Percentiles rank a stretch among this genome's conserved stretches.
Evolutionary conservation across 2,888 invertebrate genomes (phyloP).

Genomic region (Tinea semifulvella): DNA sequence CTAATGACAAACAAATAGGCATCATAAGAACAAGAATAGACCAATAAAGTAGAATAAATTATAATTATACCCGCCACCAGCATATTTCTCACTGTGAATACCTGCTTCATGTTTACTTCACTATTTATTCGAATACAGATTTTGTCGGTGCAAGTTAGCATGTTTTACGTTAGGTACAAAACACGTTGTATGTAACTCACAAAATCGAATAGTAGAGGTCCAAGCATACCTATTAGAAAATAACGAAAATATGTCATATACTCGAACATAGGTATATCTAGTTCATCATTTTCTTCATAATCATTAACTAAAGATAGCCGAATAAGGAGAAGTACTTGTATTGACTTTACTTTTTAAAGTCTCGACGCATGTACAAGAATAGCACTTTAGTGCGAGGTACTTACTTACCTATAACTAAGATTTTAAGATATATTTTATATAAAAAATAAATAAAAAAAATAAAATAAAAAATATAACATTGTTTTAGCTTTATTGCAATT

Average conservation of each 20-base stretch:
- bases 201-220: too few species aligned
- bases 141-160: too few species aligned
- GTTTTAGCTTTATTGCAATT: conserved; percentile 12
- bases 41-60: too few species aligned
- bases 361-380: conserved; percentile 50
- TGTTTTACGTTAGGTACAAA: too few species aligned
- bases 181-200: too few species aligned
- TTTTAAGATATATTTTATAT: conserved; percentile 13
- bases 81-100: too few species aligned
- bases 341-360: conserved; percentile 62
- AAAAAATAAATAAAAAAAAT: conserved; percentile 10
- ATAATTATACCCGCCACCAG: too few species aligned
- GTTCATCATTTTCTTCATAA: background rate
- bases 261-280: background rate
- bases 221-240: background rate
- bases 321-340: conserved; percentile 47
- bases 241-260: conserved; percentile 4
- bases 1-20: too few species aligned
- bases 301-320: background rate
- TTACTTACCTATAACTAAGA: conserved; percentile 12
- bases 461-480: conserved; percentile 3
- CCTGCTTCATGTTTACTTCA: too few species aligned
- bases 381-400: background rate
- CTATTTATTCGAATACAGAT: too few species aligned
- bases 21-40: too few species aligned